Evolutionary conservation across 2,113 vertebrate species (phyloP), one percentile per base, ranked within the genome.

Genomic region (Sus scrofa): DNA sequence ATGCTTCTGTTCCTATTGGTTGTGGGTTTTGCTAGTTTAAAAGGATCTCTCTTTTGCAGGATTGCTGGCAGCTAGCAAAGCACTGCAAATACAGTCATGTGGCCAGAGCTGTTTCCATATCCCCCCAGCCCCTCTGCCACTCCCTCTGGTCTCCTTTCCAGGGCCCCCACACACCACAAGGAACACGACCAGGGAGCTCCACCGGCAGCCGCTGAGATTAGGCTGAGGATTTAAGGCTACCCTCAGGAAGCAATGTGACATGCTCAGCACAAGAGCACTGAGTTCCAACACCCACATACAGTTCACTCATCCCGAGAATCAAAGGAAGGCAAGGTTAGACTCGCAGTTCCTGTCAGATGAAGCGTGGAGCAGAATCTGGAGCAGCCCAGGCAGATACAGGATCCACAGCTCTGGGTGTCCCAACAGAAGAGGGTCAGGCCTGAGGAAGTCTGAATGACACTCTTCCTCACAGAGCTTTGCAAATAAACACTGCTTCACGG

Each of bases 11-110:
- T 27, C 26, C 50, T 56, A 26, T 7, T n/a, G 34, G 50, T 54
- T 71, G n/a, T 83, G 70, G 34, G 9, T 78, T 95, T 94, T 92
- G 37, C 77, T 73, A 75, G 75, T 77, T 94, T 90, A 88, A 81
- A 65, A 30, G 37, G 32, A 50, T 85, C 73, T 32, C 26, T 94
- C n/a, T 86, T 78, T 62, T 75, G 39, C 82, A 24, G 14, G 39
- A 12, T 70, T 94, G 44, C 62, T 74, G 34, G 84, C 94, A 74
- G n/a, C 56, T 37, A 75, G 85, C 68, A 70, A 77, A 68, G 37
- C 32, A 39, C 22, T 50, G 4, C 60, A 50, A 19, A 60, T 3
- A 39, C 26, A 82, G 71, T 18, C 26, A n/a, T 52, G 26, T 67
- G 87, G 37, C n/a, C 22, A 44, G n/a, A 54, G 24, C 26, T 65